phyloP scores from a whole-genome alignment of 2,113 vertebrate genomes.

The Catagonus wagneri region DNA sequence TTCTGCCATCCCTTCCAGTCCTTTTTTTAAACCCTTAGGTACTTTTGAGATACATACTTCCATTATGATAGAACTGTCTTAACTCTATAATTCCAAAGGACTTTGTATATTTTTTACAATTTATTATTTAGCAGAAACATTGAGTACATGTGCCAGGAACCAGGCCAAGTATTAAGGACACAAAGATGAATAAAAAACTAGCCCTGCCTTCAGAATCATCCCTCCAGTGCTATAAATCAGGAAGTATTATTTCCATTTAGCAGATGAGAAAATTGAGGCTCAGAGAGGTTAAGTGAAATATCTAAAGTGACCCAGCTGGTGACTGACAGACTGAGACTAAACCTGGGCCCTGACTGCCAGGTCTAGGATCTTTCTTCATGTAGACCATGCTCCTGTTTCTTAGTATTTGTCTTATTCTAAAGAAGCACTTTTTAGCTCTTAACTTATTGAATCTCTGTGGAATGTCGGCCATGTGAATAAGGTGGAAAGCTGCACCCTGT shows the following conservation, averaged over 20 bases:
- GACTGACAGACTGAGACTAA: neutral
- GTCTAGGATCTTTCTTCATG: neutral
- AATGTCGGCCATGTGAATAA: neutral
- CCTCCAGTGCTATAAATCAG: neutral
- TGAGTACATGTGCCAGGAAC: neutral
- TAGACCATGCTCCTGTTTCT: neutral
- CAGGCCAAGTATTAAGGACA: neutral
- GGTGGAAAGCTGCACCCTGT: neutral
- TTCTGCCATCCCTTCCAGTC: neutral
- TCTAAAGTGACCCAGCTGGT: neutral
- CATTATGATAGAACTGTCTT: neutral
- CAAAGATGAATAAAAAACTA: neutral
- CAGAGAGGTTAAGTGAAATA: neutral
- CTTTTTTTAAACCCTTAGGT: slow-evolving; percentile 14
- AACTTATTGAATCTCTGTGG: neutral
- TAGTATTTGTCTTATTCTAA: neutral
- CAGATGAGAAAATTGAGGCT: neutral
- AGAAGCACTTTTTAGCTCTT: neutral
- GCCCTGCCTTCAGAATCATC: neutral
- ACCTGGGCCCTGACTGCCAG: neutral
- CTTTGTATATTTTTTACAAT: neutral
- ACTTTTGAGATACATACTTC: neutral
- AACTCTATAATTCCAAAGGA: neutral
- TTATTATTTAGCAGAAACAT: neutral
- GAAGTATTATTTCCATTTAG: slow-evolving; percentile 4